Conservation (phyloP, 92 coral and sea anemone genomes). For the Chrysogorgia sp. region DNA sequence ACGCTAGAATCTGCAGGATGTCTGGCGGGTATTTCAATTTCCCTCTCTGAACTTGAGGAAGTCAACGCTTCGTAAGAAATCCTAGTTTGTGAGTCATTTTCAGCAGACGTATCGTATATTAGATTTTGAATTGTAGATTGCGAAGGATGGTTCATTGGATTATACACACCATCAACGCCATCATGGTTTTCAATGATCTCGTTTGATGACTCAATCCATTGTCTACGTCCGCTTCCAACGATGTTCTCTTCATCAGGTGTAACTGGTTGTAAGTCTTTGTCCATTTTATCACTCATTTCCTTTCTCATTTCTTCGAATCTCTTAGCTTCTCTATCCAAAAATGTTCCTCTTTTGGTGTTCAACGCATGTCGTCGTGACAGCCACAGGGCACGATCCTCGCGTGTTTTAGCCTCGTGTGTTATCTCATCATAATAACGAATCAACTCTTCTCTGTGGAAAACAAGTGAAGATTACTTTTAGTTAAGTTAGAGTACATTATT, state of each 20-base stretch:
- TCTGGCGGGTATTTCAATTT: neutral
- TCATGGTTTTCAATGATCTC: neutral
- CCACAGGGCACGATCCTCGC: conserved; percentile 90
- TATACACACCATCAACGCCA: conserved; percentile 3
- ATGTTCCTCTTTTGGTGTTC: conserved; percentile 66
- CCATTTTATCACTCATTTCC: conserved; percentile 14
- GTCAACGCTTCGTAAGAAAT: neutral
- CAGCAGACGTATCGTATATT: conserved; percentile 26
- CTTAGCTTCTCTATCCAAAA: conserved; percentile 76
- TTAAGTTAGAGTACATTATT: neutral
- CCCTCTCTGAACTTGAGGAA: neutral
- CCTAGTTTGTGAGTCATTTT: neutral
- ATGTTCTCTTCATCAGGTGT: neutral
- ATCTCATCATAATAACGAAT: conserved; percentile 86
- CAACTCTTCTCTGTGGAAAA: conserved; percentile 73
- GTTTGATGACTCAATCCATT: conserved; percentile 3
- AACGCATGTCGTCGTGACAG: conserved; percentile 70
- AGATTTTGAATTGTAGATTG: conserved; percentile 65
- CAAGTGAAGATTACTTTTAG: neutral
- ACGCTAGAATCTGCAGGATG: conserved; percentile 52
- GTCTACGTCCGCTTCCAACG: neutral
- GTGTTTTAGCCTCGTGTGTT: conserved; percentile 67
- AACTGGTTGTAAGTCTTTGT: neutral
- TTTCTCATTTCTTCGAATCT: conserved; percentile 54
- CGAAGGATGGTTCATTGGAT: conserved; percentile 47